phyloP scores from a whole-genome alignment of 2,113 vertebrate genomes.

The Gobio gobio region DNA sequence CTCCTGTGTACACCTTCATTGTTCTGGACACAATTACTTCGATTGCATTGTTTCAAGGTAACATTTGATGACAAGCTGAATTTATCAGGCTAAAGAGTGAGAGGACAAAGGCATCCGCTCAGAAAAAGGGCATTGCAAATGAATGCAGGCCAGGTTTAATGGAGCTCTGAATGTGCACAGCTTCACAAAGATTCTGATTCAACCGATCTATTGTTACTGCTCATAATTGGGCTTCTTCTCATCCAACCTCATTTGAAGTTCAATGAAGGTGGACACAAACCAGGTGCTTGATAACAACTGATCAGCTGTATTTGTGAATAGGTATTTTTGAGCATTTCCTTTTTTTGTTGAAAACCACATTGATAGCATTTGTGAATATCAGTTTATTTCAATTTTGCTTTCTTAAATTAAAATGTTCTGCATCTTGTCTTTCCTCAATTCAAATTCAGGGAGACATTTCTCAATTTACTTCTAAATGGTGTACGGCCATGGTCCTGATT shows the following conservation, averaged over 20 bases:
- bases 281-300: not conserved
- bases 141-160: constrained; percentile 20
- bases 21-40: constrained; percentile 3
- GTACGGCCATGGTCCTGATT: not conserved
- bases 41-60: constrained; percentile 41
- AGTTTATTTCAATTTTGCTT: not conserved
- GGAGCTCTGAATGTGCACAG: not conserved
- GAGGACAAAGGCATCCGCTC: constrained; percentile 23
- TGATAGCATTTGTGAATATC: not conserved
- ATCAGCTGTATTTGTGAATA: not conserved
- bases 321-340: not conserved
- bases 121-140: constrained; percentile 26
- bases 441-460: not conserved
- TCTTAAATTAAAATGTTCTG: not conserved
- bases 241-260: constrained; percentile 30
- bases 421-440: not conserved
- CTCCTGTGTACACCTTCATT: constrained; percentile 17
- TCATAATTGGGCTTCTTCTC: constrained; percentile 32
- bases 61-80: constrained; percentile 35
- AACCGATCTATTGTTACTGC: constrained; percentile 15
- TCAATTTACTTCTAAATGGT: not conserved
- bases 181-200: constrained; percentile 14
- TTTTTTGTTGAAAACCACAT: not conserved
- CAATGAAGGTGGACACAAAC: constrained; percentile 22
- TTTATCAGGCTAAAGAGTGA: constrained; percentile 18